phyloP scores from a whole-genome alignment of 2,888 invertebrate species.

The Deilephila porcellus region DNA sequence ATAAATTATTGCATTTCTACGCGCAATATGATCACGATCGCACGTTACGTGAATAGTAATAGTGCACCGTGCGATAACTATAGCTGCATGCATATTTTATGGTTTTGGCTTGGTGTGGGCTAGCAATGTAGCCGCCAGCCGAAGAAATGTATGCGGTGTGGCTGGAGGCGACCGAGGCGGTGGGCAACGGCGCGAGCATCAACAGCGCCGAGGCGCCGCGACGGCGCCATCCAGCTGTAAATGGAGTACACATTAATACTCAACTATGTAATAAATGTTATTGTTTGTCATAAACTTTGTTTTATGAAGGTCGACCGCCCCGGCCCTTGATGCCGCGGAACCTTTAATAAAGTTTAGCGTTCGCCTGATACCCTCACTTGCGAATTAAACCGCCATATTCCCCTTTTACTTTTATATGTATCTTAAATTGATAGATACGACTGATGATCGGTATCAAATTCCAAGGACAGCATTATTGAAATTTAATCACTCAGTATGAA shows the following conservation, averaged over 20 bases:
- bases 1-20: conserved; percentile 11
- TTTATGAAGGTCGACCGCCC: conserved; percentile 75
- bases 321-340: conserved; percentile 63
- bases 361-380: conserved; percentile 57
- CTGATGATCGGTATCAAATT: neutral
- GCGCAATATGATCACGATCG: conserved; percentile 17
- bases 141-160: conserved; percentile 55
- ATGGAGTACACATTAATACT: conserved; percentile 78
- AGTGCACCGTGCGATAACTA: neutral
- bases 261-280: conserved; percentile 82
- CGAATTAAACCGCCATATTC: conserved; percentile 57
- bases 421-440: neutral
- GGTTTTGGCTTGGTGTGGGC: neutral
- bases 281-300: conserved; percentile 82
- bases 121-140: neutral
- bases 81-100: neutral
- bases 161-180: conserved; percentile 33
- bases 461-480: neutral
- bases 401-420: conserved; percentile 37
- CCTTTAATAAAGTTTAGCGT: conserved; percentile 74
- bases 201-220: conserved; percentile 61
- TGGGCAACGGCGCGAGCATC: conserved; percentile 30
- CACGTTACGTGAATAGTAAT: conserved; percentile 4
- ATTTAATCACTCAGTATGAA: conserved; percentile 48
- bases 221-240: conserved; percentile 63